These are phyloP conservation scores for Diachasma alloeum DNA, from an alignment of 1,140 invertebrate species.

Conservation along the genomic window DNA sequence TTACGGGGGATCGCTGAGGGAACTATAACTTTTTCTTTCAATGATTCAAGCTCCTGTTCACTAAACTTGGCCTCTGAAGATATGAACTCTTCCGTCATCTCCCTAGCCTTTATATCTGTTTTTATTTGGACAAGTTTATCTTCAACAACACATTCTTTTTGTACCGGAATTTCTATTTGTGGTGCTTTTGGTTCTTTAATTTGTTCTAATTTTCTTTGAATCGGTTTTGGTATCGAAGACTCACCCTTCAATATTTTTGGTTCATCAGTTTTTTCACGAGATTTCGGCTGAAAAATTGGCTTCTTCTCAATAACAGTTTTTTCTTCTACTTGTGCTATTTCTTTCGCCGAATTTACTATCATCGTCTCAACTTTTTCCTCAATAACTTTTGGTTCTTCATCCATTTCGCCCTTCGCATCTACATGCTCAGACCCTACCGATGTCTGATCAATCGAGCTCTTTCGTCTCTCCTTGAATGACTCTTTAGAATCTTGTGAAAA, in stretches of 20 bases:
- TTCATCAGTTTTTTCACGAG: background rate
- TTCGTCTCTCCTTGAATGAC: slow-evolving; percentile 18
- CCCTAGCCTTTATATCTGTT: background rate
- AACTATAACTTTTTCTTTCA: background rate
- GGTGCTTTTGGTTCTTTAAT: background rate
- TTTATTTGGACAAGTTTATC: background rate
- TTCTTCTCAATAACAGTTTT: background rate
- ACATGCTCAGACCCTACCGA: slow-evolving; percentile 13
- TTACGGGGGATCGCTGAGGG: slow-evolving; percentile 23
- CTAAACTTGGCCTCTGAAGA: background rate
- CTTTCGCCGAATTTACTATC: background rate
- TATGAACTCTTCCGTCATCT: background rate
- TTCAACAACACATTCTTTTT: background rate
- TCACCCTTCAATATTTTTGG: background rate
- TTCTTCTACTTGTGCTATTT: slow-evolving; percentile 17
- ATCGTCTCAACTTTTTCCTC: slow-evolving; percentile 4
- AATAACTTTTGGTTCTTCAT: background rate
- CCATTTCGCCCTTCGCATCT: background rate
- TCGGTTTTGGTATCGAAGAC: background rate
- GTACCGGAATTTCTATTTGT: background rate
- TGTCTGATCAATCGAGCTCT: slow-evolving; percentile 13
- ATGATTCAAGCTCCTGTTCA: background rate
- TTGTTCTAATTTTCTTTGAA: background rate
- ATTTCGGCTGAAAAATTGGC: background rate
- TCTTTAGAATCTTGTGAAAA: slow-evolving; percentile 32